A percentile compares a stretch with the other conserved stretches of the same genome.
phyloP scores from a whole-genome alignment of 2,888 invertebrate species.

The Uloborus plumipes region DNA sequence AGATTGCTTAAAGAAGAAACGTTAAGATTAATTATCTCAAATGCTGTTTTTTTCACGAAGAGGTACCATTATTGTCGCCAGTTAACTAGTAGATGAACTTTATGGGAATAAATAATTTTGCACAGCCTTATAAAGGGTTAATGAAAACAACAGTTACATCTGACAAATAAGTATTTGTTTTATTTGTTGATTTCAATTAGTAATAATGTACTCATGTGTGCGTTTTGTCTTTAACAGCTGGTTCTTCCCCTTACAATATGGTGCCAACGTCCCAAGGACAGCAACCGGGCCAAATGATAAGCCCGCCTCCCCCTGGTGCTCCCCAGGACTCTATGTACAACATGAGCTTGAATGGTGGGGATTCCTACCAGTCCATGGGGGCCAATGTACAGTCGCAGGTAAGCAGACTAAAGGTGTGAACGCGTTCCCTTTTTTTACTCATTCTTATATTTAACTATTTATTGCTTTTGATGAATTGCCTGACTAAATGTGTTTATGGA shows the following conservation, averaged over 20 bases:
- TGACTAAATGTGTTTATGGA: background rate
- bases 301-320: conserved; percentile 79
- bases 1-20: too few relatives aligned
- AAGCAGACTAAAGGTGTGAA: conserved; percentile 34
- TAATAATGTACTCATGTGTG: background rate
- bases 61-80: too few relatives aligned
- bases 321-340: conserved; percentile 92
- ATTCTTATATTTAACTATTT: background rate
- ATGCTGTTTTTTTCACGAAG: too few relatives aligned
- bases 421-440: background rate
- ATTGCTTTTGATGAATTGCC: background rate
- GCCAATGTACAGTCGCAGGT: conserved; percentile 73
- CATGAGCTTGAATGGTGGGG: conserved; percentile 88
- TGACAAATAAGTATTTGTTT: too few relatives aligned
- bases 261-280: conserved; percentile 84
- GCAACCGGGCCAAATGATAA: conserved; percentile 93
- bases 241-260: conserved; percentile 89
- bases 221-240: conserved; percentile 71
- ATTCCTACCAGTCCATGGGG: conserved; percentile 80
- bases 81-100: too few relatives aligned
- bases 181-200: too few relatives aligned
- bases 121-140: too few relatives aligned
- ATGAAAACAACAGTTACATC: too few relatives aligned
- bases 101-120: too few relatives aligned
- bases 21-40: too few relatives aligned